A percentile compares a stretch with the other conserved stretches of the same genome.
Conservation (phyloP, 2,888 invertebrate genomes). For the Eupithecia inturbata region DNA sequence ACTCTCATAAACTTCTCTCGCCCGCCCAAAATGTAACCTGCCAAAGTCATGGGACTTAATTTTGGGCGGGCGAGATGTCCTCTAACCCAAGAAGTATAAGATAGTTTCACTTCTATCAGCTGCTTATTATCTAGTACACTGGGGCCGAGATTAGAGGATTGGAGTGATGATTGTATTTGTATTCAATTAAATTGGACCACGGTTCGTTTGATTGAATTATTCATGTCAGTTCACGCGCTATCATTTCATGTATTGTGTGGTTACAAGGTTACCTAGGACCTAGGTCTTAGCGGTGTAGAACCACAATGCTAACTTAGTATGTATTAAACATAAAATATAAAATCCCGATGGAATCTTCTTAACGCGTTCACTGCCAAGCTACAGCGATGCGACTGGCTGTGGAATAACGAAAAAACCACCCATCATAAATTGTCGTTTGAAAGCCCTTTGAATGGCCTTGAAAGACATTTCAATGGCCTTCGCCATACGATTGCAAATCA, state of each 20-base stretch:
- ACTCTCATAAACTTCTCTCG: no score
- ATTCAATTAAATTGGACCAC: constrained; percentile 54
- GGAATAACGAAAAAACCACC: no score
- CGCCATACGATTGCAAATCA: no score
- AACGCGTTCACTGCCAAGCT: neutral
- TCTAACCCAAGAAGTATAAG: no score
- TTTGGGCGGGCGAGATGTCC: no score
- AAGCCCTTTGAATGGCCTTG: no score
- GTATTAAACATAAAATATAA: neutral
- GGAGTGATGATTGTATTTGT: constrained; percentile 57
- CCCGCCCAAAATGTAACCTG: no score
- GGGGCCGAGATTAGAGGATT: constrained; percentile 40
- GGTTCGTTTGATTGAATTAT: constrained; percentile 43
- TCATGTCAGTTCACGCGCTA: constrained; percentile 26
- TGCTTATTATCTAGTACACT: constrained; percentile 13
- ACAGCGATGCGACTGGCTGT: no score
- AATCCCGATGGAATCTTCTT: neutral
- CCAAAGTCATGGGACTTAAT: no score
- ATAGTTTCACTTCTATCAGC: constrained; percentile 15
- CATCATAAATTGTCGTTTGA: no score
- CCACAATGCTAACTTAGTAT: neutral
- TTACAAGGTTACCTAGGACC: neutral
- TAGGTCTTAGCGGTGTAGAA: neutral
- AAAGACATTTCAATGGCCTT: no score
- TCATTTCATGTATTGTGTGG: neutral